Base-by-base conservation (phyloP, 2,797 vertebrate species). In the Yasuhikotakia modesta region DNA sequence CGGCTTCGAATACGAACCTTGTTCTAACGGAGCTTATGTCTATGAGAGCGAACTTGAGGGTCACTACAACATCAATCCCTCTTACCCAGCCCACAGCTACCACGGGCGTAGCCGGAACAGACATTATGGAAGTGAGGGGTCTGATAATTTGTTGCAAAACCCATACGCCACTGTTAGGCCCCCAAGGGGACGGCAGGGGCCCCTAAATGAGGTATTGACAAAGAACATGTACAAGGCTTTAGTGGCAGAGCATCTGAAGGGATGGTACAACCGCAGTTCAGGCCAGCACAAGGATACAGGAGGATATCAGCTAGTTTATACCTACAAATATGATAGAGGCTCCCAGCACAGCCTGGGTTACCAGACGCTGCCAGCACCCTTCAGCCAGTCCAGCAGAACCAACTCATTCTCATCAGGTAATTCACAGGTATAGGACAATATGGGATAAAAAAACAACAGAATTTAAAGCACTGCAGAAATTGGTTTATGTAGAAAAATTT, bases 171-270 rank as follows among this genome's bases (percentile, higher is more conserved):
- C 97, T 0, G 89, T 98, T 32, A 91, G 97, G 83, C 95, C 96
- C n/a, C 95, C 96, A 0, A 89, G 96, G 79, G 96, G 88, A 90
- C 90, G 95, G 3, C 90, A 94, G 0, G 91, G 90, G 0, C 95
- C 95, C 78, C 88, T 90, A 32, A 93, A 94, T 0, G 95, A 98
- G 86, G 94, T 95, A 70, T 87, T 98, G 87, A 95, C 95, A 81
- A 98, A 96, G 92, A 98, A 94, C 91, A 96, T 98, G 92, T 96
- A 98, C 77, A 98, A 97, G 87, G 97, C 97, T 78, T 88, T 98
- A 87, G 97, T 99, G 78, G 96, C 95, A 0, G 97, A 99, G 87
- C 97, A 99, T 70, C 93, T 99, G 70, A 94, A 94, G 17, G 97
- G 96, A 82, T 99, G 98, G 97, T 99, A 98, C 89, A 95, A 98